phyloP scores from a whole-genome alignment of 2,113 vertebrate species.

The Mormyrus lacerda region DNA sequence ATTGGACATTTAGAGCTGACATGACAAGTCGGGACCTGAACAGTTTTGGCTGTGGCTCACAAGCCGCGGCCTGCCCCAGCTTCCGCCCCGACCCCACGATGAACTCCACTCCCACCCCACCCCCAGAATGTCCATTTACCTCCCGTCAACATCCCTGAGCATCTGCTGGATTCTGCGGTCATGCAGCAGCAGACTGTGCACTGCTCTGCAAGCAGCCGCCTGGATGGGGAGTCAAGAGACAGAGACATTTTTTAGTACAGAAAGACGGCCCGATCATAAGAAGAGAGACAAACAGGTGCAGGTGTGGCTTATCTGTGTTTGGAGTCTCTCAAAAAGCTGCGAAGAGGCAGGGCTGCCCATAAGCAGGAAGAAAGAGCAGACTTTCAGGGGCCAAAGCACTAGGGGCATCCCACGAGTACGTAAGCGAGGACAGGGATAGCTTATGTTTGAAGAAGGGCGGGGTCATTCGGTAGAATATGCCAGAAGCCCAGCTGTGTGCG shows the following conservation, averaged over 20 bases:
- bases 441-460: neutral
- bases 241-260: neutral
- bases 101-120: neutral
- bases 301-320: neutral
- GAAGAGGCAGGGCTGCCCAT: neutral
- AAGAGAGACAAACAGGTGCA: neutral
- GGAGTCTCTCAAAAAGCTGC: neutral
- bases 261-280: neutral
- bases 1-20: neutral
- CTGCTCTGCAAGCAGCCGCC: slow-evolving; percentile 87
- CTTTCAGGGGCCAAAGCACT: neutral
- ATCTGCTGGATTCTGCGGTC: slow-evolving; percentile 58
- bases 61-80: neutral
- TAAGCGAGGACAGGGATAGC: neutral
- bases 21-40: neutral
- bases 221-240: slow-evolving; percentile 39
- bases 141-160: slow-evolving; percentile 73
- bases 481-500: neutral
- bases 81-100: neutral
- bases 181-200: slow-evolving; percentile 80
- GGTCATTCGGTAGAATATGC: neutral
- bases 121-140: slow-evolving; percentile 53
- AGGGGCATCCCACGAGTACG: neutral
- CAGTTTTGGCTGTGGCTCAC: neutral
- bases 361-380: neutral